phyloP scores from a whole-genome alignment of 1,140 invertebrate genomes.

The Pollicipes pollicipes region DNA sequence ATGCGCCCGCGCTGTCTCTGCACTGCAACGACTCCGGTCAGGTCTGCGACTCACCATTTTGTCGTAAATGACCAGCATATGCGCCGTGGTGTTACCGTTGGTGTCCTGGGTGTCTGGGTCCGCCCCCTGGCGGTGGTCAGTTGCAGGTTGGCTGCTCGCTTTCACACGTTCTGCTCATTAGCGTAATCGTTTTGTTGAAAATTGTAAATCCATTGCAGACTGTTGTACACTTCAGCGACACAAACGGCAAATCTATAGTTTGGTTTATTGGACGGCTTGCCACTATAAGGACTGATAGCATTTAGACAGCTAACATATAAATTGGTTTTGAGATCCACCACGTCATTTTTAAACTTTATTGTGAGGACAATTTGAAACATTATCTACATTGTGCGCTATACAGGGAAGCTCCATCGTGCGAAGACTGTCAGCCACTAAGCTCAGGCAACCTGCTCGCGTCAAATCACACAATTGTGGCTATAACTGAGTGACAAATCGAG shows the following conservation, averaged over 20 bases:
- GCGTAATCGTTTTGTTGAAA: no score
- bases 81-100: constrained; percentile 91
- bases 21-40: no score
- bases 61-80: constrained; percentile 92
- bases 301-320: background rate
- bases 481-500: no score
- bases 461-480: background rate
- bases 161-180: background rate
- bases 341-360: no score
- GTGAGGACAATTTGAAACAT: no score
- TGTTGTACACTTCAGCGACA: background rate
- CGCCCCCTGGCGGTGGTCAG: constrained; percentile 39
- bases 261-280: background rate
- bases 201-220: background rate
- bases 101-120: constrained; percentile 88
- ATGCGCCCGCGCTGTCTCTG: no score
- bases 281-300: no score
- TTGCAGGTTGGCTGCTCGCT: no score
- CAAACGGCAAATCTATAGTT: background rate
- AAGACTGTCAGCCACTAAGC: no score
- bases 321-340: no score
- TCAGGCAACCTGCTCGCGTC: background rate
- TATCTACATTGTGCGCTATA: no score
- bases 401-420: no score
- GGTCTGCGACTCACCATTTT: constrained; percentile 46